These are phyloP conservation scores for Atlantisia rogersi DNA, from an alignment of 2,113 vertebrate species.

Conservation along the genomic window DNA sequence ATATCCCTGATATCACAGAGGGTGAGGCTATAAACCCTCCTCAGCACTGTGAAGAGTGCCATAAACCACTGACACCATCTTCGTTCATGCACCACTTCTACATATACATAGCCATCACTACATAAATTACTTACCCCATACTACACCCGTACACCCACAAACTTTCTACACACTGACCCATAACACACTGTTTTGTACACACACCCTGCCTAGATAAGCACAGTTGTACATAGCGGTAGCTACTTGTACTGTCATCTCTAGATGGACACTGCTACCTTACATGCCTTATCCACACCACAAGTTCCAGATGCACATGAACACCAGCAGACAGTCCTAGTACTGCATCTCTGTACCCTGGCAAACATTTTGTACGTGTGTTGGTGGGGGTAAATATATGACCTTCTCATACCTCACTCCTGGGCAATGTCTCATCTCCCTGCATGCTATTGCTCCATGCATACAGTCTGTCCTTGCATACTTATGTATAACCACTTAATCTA, in stretches of 20 bases:
- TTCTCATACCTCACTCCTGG: background rate
- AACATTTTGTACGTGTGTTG: background rate
- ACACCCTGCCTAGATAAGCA: background rate
- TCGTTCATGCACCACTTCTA: background rate
- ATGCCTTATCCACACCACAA: background rate
- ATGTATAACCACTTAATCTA: background rate
- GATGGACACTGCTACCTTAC: background rate
- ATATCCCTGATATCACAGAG: too few relatives aligned
- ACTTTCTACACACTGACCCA: background rate
- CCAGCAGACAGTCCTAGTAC: background rate
- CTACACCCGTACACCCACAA: background rate
- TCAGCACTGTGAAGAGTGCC: background rate
- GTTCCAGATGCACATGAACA: background rate
- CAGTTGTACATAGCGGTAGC: too few relatives aligned
- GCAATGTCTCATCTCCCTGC: background rate
- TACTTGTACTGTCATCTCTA: background rate
- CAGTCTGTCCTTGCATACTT: background rate
- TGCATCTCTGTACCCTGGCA: background rate
- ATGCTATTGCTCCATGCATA: background rate
- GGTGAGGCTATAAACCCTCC: background rate
- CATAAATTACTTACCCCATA: background rate
- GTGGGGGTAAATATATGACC: background rate
- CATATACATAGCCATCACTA: background rate
- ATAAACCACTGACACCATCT: background rate
- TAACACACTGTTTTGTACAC: background rate